Conservation (phyloP, 2,888 invertebrate species). For the Lasioglossum villosulum region DNA sequence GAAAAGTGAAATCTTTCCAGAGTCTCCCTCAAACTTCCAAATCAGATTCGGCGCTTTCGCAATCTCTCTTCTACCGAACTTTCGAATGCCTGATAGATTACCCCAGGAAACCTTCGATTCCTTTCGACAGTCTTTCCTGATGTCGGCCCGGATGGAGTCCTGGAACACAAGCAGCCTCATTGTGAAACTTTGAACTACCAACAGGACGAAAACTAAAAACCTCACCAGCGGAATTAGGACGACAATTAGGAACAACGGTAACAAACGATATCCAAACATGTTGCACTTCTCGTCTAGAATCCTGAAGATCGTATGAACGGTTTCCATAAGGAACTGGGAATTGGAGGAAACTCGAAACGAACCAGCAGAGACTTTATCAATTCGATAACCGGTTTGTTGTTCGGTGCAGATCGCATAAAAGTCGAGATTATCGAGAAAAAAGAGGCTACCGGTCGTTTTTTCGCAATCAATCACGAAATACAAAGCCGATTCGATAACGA, state of each 20-base stretch:
- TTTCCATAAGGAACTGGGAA: neutral
- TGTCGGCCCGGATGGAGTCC: constrained; percentile 68
- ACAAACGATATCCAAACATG: constrained; percentile 19
- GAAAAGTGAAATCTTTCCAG: neutral
- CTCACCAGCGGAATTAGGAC: constrained; percentile 38
- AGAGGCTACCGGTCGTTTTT: neutral
- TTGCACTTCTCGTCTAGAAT: neutral
- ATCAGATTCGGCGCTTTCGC: neutral
- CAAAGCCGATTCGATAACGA: constrained; percentile 31
- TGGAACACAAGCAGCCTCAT: constrained; percentile 34
- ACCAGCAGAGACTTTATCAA: constrained; percentile 21
- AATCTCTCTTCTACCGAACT: neutral
- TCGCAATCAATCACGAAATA: constrained; percentile 22
- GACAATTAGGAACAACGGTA: neutral
- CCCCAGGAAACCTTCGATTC: constrained; percentile 77
- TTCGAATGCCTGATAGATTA: constrained; percentile 41
- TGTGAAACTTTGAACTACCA: neutral
- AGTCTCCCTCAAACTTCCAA: neutral
- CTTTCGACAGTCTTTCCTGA: constrained; percentile 76
- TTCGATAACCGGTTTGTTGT: neutral
- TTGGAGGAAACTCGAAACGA: neutral
- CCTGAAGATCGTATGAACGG: neutral
- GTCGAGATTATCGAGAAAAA: constrained; percentile 35
- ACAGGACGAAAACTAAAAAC: neutral
- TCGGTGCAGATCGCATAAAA: constrained; percentile 17